Conservation (phyloP, 2,888 invertebrate species). For the Dolichomitus sp. region DNA sequence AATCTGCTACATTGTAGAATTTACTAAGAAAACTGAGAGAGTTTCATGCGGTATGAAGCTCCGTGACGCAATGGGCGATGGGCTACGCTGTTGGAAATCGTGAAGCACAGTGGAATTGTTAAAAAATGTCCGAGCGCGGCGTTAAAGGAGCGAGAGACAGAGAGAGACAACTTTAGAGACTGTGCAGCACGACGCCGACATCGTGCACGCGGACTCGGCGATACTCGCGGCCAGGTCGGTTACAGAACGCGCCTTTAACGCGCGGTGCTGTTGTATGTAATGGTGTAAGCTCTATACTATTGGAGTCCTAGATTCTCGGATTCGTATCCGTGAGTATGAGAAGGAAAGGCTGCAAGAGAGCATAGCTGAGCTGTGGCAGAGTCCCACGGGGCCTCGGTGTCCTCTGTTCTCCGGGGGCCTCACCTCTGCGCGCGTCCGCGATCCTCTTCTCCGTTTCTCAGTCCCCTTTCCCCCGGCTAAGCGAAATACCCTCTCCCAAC, state of each 20-base stretch:
- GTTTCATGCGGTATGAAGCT: slow-evolving; percentile 24
- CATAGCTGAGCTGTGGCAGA: slow-evolving; percentile 46
- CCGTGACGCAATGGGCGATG: slow-evolving; percentile 62
- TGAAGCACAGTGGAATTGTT: slow-evolving; percentile 49
- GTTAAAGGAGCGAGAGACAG: slow-evolving; percentile 20
- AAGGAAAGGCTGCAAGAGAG: slow-evolving; percentile 60
- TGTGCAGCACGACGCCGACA: slow-evolving; percentile 60
- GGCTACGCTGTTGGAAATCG: slow-evolving; percentile 51
- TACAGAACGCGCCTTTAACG: slow-evolving; percentile 37
- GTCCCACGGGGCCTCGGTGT: slow-evolving; percentile 78
- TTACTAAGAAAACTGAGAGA: slow-evolving; percentile 24
- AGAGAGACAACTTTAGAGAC: slow-evolving; percentile 23
- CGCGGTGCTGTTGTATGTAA: slow-evolving; percentile 11
- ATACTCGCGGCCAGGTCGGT: slow-evolving; percentile 39
- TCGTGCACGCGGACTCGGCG: slow-evolving; percentile 47
- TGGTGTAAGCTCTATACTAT: slow-evolving; percentile 33
- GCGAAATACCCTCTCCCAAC: slow-evolving; percentile 20
- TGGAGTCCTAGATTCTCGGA: slow-evolving; percentile 79
- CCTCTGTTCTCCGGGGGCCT: slow-evolving; percentile 61
- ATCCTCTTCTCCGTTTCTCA: slow-evolving; percentile 64
- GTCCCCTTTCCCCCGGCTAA: slow-evolving; percentile 72
- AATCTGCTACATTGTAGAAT: slow-evolving; percentile 26
- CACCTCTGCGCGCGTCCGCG: slow-evolving; percentile 58
- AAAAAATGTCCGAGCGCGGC: slow-evolving; percentile 26
- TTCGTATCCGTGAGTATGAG: slow-evolving; percentile 79